phyloP scores from a whole-genome alignment of 2,113 vertebrate species.

The Nyctereutes procyonoides region DNA sequence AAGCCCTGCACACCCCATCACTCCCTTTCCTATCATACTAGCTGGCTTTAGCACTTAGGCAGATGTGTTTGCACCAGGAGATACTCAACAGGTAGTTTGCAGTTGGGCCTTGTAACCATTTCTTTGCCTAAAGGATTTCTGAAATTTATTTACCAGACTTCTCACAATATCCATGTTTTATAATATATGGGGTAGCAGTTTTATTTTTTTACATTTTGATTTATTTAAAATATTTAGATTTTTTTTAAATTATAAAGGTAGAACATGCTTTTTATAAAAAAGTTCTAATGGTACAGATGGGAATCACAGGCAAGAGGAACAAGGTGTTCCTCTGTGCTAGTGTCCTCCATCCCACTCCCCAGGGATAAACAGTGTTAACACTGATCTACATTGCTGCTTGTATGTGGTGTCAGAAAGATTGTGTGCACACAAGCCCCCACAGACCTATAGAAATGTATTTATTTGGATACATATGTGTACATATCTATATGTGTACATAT shows the following conservation, averaged over 20 bases:
- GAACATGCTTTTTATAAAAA: neutral
- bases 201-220: neutral
- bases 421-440: neutral
- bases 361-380: neutral
- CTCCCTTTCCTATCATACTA: neutral
- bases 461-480: neutral
- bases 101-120: neutral
- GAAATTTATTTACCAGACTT: neutral
- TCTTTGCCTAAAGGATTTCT: neutral
- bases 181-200: neutral
- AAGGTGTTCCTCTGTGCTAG: neutral
- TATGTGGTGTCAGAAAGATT: neutral
- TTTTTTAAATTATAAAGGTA: neutral
- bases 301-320: neutral
- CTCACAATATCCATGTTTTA: neutral
- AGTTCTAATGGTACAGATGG: neutral
- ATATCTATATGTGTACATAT: neutral
- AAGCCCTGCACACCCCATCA: rapidly evolving
- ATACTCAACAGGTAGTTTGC: neutral
- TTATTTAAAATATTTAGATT: neutral
- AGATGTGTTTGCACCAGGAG: neutral
- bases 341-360: neutral
- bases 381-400: neutral
- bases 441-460: constrained; percentile 6
- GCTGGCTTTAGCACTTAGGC: neutral